Conservation (phyloP, 2,113 vertebrate genomes). For the Coptodon bakossiorum region DNA sequence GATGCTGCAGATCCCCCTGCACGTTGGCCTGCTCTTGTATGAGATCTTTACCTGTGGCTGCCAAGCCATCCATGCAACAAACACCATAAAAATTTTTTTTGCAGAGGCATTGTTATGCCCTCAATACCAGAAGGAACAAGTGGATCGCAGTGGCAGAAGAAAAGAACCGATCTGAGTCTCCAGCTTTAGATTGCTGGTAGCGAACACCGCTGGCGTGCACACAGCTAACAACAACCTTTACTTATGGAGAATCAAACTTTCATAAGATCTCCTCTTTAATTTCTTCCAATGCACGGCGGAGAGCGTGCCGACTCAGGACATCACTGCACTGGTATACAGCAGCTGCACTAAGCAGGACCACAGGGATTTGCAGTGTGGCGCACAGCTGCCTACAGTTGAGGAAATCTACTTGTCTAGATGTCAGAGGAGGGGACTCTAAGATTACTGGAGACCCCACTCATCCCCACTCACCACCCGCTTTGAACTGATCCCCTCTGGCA, state of each 20-base stretch:
- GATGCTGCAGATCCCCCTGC: neutral
- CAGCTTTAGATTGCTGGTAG: neutral
- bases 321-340: neutral
- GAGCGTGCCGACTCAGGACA: neutral
- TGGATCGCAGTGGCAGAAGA: neutral
- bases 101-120: neutral
- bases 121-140: neutral
- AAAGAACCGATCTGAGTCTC: neutral
- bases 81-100: neutral
- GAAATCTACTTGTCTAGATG: neutral
- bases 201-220: neutral
- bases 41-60: neutral
- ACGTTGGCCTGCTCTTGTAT: neutral
- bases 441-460: neutral
- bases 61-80: neutral
- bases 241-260: neutral
- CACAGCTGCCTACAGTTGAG: neutral
- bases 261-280: neutral
- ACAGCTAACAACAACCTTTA: neutral
- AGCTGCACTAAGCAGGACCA: neutral
- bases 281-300: neutral
- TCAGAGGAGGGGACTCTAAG: neutral
- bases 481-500: neutral
- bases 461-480: neutral
- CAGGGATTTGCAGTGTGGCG: neutral